Evolutionary conservation across 30 jellyfish, hydroid and myxozoan species (phyloP), one percentile per base, ranked within the genome.

Genomic region (Aurelia coerulea): DNA sequence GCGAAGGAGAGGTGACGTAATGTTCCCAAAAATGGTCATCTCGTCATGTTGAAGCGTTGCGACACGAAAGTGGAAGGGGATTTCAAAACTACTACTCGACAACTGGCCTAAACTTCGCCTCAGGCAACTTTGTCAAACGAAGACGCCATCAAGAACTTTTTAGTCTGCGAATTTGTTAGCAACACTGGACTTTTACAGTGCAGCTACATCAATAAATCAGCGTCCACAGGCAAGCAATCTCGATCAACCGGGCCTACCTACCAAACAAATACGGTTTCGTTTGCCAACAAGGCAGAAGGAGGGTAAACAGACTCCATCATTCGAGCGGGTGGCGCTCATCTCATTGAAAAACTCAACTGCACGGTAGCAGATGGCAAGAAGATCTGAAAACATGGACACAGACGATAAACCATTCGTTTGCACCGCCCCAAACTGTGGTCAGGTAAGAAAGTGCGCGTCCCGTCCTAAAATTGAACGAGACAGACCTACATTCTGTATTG

Each of bases 331-430:
- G 56, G 56, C 12, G 56, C 1, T 4, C 56, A 46, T 46, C 14
- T 46, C 56, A 9, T 46, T 46, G 56, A 9, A 46, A 9, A 46
- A 7, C 12, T 46, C 15, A 46, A 39, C 51, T 39, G 51, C 51
- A 39, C 51, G 51, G 56, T 46, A 46, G 56, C 56, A 7, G 15
- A 46, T 46, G 56, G 56, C 56, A 46, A 46, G 56, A 46, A 46
- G 56, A 46, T 7, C 56, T 46, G 42, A 34, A 63, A 37, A 60
- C 35, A 84, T 84, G 93, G 93, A 84, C 19, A 70, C 74, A 10
- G 90, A 86, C 53, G 95, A 86, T 63, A 86, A 86, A 58, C 95
- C 95, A 10, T 86, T 86, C 52, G 90, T 86, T n/a, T 86, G 95
- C 53, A 68, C 81, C 19, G 95, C 95, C 42, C 89, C 89, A 13